Base-by-base conservation (phyloP, 2,888 invertebrate species). In the Teinopalpus imperialis region DNA sequence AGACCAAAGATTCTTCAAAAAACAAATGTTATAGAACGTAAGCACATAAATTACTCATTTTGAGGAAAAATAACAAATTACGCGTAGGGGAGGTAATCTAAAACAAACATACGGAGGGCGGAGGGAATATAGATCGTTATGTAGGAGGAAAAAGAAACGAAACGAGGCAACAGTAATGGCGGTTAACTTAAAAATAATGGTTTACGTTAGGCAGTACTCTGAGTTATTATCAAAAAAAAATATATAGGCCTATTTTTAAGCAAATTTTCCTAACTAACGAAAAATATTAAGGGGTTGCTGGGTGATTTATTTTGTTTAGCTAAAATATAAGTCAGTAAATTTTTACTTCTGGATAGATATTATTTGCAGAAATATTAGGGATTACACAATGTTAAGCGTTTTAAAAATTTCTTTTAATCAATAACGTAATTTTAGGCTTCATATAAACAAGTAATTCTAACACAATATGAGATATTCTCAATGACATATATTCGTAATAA, bases 141-240 rank as follows among this genome's bases (percentile, higher is more conserved):
- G 37, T 18, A 23, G 30, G 31, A 44, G 43, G 54, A 49, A 47
- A 50, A 50, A 61, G 53, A 42, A 42, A 20, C 18, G 53, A 60
- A 57, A 57, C 53, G 57, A 56, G 57, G 59, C 56, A 61, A 56
- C 54, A 53, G 52, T 44, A 59, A 61, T 61, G 50, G 55, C 48
- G 51, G 58, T 52, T 57, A 58, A 62, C 61, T 63, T 54, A 57
- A 58, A 61, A 59, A 55, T 61, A 64, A 64, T 57, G 59, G 51
- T 51, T 51, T 54, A 53, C 60, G 55, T 64, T 61, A 37, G 37
- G 37, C 41, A 23, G 44, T 24, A 40, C 13, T 14, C 20, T 18
- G 35, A 20, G 39, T 40, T 48, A 48, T 43, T 43, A 43, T 36
- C 43, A 16, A 36, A 29, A 36, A 36, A 29, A 36, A 36, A 30